Evolutionary conservation across 2,888 invertebrate species (phyloP).

Genomic region (Mesorhabditis belari): DNA sequence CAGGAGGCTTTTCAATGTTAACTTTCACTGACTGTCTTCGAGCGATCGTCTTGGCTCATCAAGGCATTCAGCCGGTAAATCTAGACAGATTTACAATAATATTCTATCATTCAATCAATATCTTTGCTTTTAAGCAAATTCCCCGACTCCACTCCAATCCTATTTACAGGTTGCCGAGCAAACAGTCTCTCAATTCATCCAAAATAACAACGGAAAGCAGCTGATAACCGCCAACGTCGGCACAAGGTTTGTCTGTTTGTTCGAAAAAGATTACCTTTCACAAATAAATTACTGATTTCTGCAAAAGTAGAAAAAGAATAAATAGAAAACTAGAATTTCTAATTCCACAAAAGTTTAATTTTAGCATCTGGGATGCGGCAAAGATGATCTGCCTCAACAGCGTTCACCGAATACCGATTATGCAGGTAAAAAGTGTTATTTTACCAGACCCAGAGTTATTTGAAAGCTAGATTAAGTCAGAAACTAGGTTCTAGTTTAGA

Average conservation of each 20-base stretch:
- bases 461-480: too few relatives aligned
- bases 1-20: constrained; percentile 19
- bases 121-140: neutral
- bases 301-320: too few relatives aligned
- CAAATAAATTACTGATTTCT: too few relatives aligned
- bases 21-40: constrained; percentile 41
- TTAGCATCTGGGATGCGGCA: constrained; percentile 49
- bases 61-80: constrained; percentile 20
- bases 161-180: constrained; percentile 16
- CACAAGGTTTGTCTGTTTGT: constrained; percentile 1
- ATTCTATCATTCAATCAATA: neutral
- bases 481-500: too few relatives aligned
- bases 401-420: constrained; percentile 45
- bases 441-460: too few relatives aligned
- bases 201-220: constrained; percentile 6
- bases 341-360: neutral
- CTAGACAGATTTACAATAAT: neutral
- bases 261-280: too few relatives aligned
- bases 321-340: too few relatives aligned
- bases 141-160: constrained; percentile 9
- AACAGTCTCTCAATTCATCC: constrained; percentile 14
- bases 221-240: constrained; percentile 6
- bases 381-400: constrained; percentile 42
- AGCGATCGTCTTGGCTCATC: constrained; percentile 29
- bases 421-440: too few relatives aligned